These are phyloP conservation scores for Sipha maydis DNA, from an alignment of 2,888 invertebrate species.

Conservation along the genomic window DNA sequence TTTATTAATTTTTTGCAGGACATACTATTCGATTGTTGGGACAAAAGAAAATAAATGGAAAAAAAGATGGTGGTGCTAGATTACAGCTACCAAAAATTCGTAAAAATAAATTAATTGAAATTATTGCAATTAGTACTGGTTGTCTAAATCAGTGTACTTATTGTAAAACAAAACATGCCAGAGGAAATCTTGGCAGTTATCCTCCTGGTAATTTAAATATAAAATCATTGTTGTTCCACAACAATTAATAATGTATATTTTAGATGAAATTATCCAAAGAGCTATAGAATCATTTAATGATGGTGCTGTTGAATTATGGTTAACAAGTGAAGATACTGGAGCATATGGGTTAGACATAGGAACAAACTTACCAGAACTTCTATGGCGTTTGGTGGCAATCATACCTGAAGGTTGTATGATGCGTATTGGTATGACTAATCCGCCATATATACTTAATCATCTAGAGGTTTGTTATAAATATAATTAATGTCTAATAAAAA, in stretches of 20 bases:
- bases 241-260: slow-evolving; percentile 12
- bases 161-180: slow-evolving; percentile 97
- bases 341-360: slow-evolving; percentile 97
- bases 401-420: slow-evolving; percentile 81
- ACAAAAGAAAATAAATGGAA: slow-evolving; percentile 82
- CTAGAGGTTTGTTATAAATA: slow-evolving; percentile 71
- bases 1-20: slow-evolving; percentile 68
- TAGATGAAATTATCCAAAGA: slow-evolving; percentile 85
- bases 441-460: slow-evolving; percentile 96
- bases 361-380: slow-evolving; percentile 83
- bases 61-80: slow-evolving; percentile 87
- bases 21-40: slow-evolving; percentile 81
- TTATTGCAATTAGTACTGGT: slow-evolving; percentile 94
- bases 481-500: background rate
- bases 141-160: slow-evolving; percentile 99
- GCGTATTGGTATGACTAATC: slow-evolving; percentile 97
- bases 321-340: slow-evolving; percentile 98
- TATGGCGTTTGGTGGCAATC: slow-evolving; percentile 84
- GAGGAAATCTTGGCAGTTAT: slow-evolving; percentile 96
- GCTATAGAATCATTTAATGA: slow-evolving; percentile 88
- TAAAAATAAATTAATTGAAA: slow-evolving; percentile 95
- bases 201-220: slow-evolving; percentile 70
- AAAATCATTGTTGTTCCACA: background rate
- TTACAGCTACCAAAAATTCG: slow-evolving; percentile 92
- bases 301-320: slow-evolving; percentile 95